Evolutionary conservation across 2,888 invertebrate species (phyloP), one percentile per base, ranked within the genome.

Genomic region (Apantesis nais): DNA sequence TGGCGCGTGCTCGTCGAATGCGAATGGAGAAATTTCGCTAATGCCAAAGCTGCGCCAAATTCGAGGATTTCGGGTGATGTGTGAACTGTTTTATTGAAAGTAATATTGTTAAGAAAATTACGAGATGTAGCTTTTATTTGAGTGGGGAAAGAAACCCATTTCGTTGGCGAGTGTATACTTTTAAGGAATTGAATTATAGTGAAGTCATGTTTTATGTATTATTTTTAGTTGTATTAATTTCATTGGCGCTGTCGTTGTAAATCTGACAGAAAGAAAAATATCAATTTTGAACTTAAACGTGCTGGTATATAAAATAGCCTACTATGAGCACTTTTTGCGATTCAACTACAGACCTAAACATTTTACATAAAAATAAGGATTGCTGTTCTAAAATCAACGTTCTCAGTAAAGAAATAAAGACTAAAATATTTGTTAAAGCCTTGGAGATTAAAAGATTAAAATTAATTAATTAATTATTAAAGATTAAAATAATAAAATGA

Each of bases 1-100:
- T 78, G 84, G 83, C 79, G 82, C 79, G 82, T 82, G 81, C 85
- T 83, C 66, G 76, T 70, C 80, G 85, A 90, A 89, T 90, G 85
- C 89, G 85, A 90, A 91, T 90, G 87, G 90, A 73, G 87, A 88
- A 89, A 89, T 90, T 91, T 88, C 85, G 85, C 85, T 88, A 89
- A 90, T 91, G 87, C 85, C 84, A 82, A 80, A 25, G 55, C 66
- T 69, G 66, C 63, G 70, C 63, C 63, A 48, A 63, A 34, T 62
- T 62, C 74, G 77, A 74, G 80, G 48, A 70, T 82, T 74, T 77
- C 73, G 48, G 9, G 39, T 74, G 75, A 75, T 74, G 73, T 68
- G 70, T 68, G 75, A 71, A 72, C 63, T 72, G 72, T 70, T 72
- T 70, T 66, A 68, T 68, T 66, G 64, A 48, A 41, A 39, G 60